Conservation (phyloP, 2,888 invertebrate genomes). For the Drosophila setosimentum region DNA sequence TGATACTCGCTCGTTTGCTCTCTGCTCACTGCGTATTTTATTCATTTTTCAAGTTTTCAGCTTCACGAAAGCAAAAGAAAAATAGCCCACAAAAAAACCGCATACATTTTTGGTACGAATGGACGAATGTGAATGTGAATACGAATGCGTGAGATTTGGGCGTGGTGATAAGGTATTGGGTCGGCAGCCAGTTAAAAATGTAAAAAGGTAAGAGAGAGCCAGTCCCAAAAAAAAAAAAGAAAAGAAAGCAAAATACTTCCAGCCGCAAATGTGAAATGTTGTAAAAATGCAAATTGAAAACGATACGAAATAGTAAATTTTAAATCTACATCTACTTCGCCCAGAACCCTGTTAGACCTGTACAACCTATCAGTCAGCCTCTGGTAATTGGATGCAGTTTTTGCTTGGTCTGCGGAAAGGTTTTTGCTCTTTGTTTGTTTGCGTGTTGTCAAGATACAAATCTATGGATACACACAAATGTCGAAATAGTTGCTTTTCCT, state of each 20-base stretch:
- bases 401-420: slow-evolving; percentile 3
- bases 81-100: slow-evolving; percentile 48
- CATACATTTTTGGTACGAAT: slow-evolving; percentile 71
- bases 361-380: slow-evolving; percentile 6
- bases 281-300: slow-evolving; percentile 79
- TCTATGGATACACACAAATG: slow-evolving; percentile 15
- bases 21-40: slow-evolving; percentile 18
- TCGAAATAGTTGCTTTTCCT: slow-evolving; percentile 16
- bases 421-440: slow-evolving; percentile 1
- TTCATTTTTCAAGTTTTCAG: slow-evolving; percentile 43
- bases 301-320: slow-evolving; percentile 70
- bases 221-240: slow-evolving; percentile 1
- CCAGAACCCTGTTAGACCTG: not conserved
- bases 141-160: slow-evolving; percentile 75
- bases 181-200: slow-evolving; percentile 30
- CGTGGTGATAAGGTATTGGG: slow-evolving; percentile 63
- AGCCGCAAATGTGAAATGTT: slow-evolving; percentile 48
- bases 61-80: slow-evolving; percentile 24
- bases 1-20: slow-evolving; percentile 21
- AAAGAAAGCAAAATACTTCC: not conserved
- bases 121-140: slow-evolving; percentile 55
- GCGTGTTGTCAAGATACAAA: slow-evolving; percentile 33
- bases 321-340: slow-evolving; percentile 25
- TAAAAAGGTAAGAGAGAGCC: slow-evolving; percentile 51
- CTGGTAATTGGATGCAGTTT: slow-evolving; percentile 34